Evolutionary conservation across 35 echinoderm and acorn worm genomes (phyloP).

Genomic region (Eucidaris tribuloides): DNA sequence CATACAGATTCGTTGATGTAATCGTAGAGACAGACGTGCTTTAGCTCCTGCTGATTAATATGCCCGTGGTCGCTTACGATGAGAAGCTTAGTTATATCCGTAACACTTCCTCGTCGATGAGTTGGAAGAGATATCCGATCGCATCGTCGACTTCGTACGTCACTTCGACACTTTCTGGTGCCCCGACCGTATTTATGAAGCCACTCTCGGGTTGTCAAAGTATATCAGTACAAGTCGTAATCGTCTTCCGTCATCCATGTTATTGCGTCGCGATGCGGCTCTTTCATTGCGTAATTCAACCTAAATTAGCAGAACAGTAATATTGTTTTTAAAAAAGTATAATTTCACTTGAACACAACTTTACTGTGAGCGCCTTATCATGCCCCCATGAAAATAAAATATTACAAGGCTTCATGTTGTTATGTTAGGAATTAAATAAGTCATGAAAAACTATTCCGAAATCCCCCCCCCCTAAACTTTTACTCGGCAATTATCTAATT

Average conservation of each 20-base stretch:
- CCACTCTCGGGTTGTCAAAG: constrained; percentile 49
- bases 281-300: too few species aligned
- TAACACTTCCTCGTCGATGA: constrained; percentile 46
- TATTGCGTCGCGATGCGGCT: constrained; percentile 32
- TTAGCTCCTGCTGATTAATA: neutral
- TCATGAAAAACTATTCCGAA: too few species aligned
- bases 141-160: constrained; percentile 40
- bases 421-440: too few species aligned
- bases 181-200: constrained; percentile 61
- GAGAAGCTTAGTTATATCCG: constrained; percentile 54
- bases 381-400: too few species aligned
- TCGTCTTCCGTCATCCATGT: constrained; percentile 78
- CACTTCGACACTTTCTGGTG: constrained; percentile 19
- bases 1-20: constrained; percentile 60
- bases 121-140: constrained; percentile 42
- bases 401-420: too few species aligned
- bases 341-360: too few species aligned
- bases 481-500: too few species aligned
- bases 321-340: too few species aligned
- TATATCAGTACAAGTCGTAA: constrained; percentile 67
- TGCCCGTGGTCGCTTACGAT: constrained; percentile 59
- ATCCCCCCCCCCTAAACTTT: too few species aligned
- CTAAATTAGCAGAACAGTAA: too few species aligned
- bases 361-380: too few species aligned
- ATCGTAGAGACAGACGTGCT: constrained; percentile 44